A percentile compares a stretch with the other conserved stretches of the same genome.
These are phyloP conservation scores for Solea senegalensis DNA, from an alignment of 2,113 vertebrate genomes.

Conservation along the genomic window DNA sequence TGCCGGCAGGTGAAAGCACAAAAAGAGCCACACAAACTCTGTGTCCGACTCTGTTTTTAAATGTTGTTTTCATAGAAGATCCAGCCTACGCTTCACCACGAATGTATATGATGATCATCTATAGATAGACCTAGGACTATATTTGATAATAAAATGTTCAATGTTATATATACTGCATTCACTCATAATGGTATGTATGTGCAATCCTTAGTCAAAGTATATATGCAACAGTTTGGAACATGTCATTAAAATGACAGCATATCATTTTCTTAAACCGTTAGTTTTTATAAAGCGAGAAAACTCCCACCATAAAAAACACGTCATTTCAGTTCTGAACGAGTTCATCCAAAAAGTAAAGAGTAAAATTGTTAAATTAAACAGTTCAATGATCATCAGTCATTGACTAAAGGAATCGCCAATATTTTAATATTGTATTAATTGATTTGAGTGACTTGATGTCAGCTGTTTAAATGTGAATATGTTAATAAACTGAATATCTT, in stretches of 20 bases:
- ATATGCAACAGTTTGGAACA: conserved; percentile 67
- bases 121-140: conserved; percentile 62
- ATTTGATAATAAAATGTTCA: conserved; percentile 72
- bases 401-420: no score
- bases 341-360: no score
- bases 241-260: conserved; percentile 28
- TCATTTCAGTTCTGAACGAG: neutral
- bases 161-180: conserved; percentile 73
- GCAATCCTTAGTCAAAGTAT: conserved; percentile 79
- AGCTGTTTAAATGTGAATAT: no score
- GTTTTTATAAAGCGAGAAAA: conserved; percentile 42
- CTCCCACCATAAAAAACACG: conserved; percentile 18
- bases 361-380: no score
- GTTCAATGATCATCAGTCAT: no score
- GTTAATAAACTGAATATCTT: no score
- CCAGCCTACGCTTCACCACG: conserved; percentile 67
- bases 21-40: conserved; percentile 31
- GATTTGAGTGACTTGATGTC: no score
- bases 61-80: conserved; percentile 46
- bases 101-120: conserved; percentile 70
- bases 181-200: conserved; percentile 72
- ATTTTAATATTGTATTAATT: no score
- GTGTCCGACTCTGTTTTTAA: conserved; percentile 34
- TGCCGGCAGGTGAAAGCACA: conserved; percentile 14
- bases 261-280: conserved; percentile 37